Conservation (phyloP, 2,888 invertebrate species). For the Chymomyza fuscimana region DNA sequence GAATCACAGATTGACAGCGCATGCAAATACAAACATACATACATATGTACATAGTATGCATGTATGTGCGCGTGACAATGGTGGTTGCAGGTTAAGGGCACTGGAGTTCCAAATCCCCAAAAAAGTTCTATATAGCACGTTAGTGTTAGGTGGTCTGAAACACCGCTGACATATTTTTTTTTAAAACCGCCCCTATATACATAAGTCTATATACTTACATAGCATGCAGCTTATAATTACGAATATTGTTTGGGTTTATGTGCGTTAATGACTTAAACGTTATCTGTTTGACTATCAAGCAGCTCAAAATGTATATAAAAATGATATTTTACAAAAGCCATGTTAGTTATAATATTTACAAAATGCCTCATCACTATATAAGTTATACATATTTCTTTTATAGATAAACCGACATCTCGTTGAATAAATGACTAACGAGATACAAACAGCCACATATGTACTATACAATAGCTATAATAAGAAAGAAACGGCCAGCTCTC, state of each 20-base stretch:
- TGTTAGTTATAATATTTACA: not conserved
- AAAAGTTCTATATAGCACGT: too few species aligned
- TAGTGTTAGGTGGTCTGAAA: too few species aligned
- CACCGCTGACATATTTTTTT: too few species aligned
- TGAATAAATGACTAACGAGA: constrained; percentile 7
- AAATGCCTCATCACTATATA: too few species aligned
- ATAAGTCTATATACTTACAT: too few species aligned
- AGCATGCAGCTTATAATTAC: not conserved
- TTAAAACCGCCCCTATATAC: too few species aligned
- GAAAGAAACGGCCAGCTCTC: constrained; percentile 10
- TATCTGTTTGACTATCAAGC: not conserved
- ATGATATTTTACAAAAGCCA: not conserved
- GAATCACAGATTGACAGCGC: too few species aligned
- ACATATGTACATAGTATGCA: not conserved
- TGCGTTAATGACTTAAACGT: not conserved
- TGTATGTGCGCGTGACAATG: not conserved
- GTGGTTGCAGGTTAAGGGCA: too few species aligned
- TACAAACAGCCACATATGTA: constrained; percentile 19
- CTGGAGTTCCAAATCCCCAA: too few species aligned
- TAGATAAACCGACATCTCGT: not conserved
- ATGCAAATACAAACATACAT: too few species aligned
- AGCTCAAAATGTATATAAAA: not conserved
- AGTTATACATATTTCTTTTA: not conserved
- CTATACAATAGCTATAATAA: constrained; percentile 28
- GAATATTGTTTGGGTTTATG: not conserved